Evolutionary conservation across 2,113 vertebrate genomes (phyloP), one percentile per base, ranked within the genome.

Genomic region (Amia ocellicauda): DNA sequence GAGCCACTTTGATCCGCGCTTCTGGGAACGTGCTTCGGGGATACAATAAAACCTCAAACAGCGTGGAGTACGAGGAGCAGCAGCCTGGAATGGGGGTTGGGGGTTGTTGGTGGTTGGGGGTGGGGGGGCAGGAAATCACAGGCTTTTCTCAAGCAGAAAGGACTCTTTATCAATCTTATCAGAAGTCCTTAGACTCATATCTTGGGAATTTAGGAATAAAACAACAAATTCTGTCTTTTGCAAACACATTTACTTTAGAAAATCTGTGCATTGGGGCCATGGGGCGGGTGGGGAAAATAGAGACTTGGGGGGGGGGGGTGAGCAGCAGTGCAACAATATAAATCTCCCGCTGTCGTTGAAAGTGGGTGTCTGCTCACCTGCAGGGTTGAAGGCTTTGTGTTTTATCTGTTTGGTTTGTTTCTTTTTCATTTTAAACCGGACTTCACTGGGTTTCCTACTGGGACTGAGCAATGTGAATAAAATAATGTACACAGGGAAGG

Each of bases 161-260:
- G n/a, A 49, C 57, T 60, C 61, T 78, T 75, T 78, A 80, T 74
- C 78, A 70, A 49, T 73, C 63, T 64, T 68, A 76, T 80, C 77
- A 69, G 76, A 72, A 64, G 24, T 0, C 0, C 51, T 69, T 68
- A 67, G 66, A 69, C 59, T 0, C 1, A 28, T 59, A 78, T 69
- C 75, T 72, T 45, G 70, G 81, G 73, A 75, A 76, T 71, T 79
- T 59, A 78, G 28, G 55, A 68, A 71, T 64, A 64, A 58, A 45
- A 71, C 64, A 61, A 63, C 69, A 71, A 64, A 60, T 63, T 64
- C 29, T 31, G 54, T 62, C 54, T 47, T 23, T 31, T 19, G 17
- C n/a, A 71, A 64, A 60, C n/a, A 54, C 41, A 55, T 60, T 67
- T 59, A 53, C 57, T 55, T 43, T 40, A 62, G 60, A 45, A 40